Conservation (phyloP, 2,113 vertebrate species). For the Hymenochirus boettgeri region DNA sequence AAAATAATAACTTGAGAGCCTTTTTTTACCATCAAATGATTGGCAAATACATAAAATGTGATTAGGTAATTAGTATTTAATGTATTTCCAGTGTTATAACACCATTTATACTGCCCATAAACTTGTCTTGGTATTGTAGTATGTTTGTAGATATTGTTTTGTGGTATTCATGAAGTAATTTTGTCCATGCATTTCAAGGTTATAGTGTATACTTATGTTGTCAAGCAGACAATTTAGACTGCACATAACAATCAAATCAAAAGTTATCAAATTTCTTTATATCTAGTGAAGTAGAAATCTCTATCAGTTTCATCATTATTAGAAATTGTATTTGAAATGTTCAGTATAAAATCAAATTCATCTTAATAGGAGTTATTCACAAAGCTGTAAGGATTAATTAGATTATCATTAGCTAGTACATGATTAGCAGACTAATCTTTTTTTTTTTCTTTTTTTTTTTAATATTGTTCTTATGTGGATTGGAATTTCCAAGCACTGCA, state of each 20-base stretch:
- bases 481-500: too few species aligned
- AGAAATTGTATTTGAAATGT: slow-evolving; percentile 43
- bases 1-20: too few species aligned
- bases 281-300: slow-evolving; percentile 27
- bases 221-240: slow-evolving; percentile 20
- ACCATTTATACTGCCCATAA: neutral
- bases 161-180: slow-evolving; percentile 7
- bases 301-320: slow-evolving; percentile 46
- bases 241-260: slow-evolving; percentile 32
- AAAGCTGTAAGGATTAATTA: slow-evolving; percentile 51
- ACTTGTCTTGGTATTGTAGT: neutral
- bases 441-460: slow-evolving; percentile 4
- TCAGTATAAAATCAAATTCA: slow-evolving; percentile 47
- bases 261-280: slow-evolving; percentile 32
- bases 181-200: neutral
- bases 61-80: too few species aligned
- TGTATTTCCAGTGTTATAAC: too few species aligned
- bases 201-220: slow-evolving; percentile 24
- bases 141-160: neutral
- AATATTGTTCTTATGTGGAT: too few species aligned
- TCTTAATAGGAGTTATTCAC: slow-evolving; percentile 39
- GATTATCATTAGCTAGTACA: slow-evolving; percentile 53
- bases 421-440: slow-evolving; percentile 46
- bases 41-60: too few species aligned
- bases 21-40: too few species aligned